A percentile compares a stretch with the other conserved stretches of the same genome.
These are phyloP conservation scores for Drosophila formosana DNA, from an alignment of 2,888 invertebrate species.

Conservation along the genomic window DNA sequence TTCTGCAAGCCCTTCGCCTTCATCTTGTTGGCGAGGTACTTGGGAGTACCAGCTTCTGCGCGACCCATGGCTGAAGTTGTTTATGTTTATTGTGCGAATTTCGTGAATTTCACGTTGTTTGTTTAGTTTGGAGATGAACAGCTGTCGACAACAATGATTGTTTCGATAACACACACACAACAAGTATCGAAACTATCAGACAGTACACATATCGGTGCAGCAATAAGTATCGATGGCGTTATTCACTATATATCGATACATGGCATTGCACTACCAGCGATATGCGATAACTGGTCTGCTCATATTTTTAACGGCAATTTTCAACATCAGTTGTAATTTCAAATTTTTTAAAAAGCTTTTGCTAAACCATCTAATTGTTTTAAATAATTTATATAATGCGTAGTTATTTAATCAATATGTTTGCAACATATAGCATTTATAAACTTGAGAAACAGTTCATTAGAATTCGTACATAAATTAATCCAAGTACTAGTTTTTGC, in stretches of 20 bases:
- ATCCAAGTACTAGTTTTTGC: neutral
- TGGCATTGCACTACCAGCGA: neutral
- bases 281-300: neutral
- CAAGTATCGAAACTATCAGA: neutral
- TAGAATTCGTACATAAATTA: neutral
- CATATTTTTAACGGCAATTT: neutral
- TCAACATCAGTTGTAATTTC: neutral
- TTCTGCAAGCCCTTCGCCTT: slow-evolving; percentile 99
- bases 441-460: neutral
- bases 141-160: neutral
- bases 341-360: too few species aligned
- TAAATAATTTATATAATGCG: too few species aligned
- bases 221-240: too few species aligned
- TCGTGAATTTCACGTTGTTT: slow-evolving; percentile 8
- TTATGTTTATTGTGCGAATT: slow-evolving; percentile 1
- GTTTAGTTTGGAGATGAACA: slow-evolving; percentile 15
- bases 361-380: too few species aligned
- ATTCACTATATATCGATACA: neutral
- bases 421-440: too few species aligned
- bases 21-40: slow-evolving; percentile 98
- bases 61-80: slow-evolving; percentile 88
- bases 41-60: slow-evolving; percentile 97
- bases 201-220: neutral
- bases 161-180: neutral
- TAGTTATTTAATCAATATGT: too few species aligned